phyloP scores from a whole-genome alignment of 2,888 invertebrate species.

The Eustalomyia histrio region DNA sequence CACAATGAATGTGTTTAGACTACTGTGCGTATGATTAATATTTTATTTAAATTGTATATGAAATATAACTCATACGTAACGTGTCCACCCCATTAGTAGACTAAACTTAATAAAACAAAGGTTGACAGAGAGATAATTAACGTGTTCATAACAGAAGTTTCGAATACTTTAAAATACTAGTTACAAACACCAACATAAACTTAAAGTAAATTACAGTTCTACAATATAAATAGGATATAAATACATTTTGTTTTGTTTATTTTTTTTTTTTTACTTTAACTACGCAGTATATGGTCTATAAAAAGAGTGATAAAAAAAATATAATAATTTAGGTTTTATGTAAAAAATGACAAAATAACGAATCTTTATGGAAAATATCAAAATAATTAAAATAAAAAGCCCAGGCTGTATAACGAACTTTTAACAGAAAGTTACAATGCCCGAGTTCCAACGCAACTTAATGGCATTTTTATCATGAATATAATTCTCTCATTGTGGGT shows the following conservation, averaged over 20 bases:
- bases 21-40: too few species aligned
- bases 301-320: background rate
- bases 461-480: too few species aligned
- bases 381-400: background rate
- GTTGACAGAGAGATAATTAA: too few species aligned
- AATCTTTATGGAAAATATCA: background rate
- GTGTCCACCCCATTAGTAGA: too few species aligned
- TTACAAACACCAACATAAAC: background rate
- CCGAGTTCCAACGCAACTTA: too few species aligned
- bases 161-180: background rate
- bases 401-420: background rate
- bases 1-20: too few species aligned
- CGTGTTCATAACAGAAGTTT: too few species aligned
- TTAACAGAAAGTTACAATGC: too few species aligned
- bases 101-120: too few species aligned
- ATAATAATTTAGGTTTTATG: constrained; percentile 8
- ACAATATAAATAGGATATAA: background rate
- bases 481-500: too few species aligned
- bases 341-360: background rate
- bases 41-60: too few species aligned
- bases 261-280: constrained; percentile 29
- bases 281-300: constrained; percentile 25
- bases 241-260: constrained; percentile 11
- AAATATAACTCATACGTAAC: too few species aligned
- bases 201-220: background rate